A percentile compares a stretch with the other conserved stretches of the same genome.
These are phyloP conservation scores for Microtus ochrogaster DNA, from an alignment of 2,113 vertebrate species.

Conservation along the genomic window DNA sequence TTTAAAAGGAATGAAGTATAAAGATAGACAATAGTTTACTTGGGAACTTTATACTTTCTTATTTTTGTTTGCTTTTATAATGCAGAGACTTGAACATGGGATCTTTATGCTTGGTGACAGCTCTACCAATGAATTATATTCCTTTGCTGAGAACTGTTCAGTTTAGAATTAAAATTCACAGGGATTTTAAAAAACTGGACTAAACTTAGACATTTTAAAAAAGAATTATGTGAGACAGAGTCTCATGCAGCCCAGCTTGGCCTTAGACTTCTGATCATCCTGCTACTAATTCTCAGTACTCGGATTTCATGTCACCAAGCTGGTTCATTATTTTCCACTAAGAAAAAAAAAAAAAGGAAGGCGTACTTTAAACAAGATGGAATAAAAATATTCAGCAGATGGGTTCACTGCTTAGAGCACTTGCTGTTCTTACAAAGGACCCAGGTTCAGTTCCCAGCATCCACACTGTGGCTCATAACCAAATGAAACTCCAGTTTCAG, in stretches of 20 bases:
- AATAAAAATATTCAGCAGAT: neutral
- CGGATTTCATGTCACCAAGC: neutral
- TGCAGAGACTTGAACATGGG: neutral
- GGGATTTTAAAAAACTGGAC: neutral
- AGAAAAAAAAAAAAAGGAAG: neutral
- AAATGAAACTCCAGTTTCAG: neutral
- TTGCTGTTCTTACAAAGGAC: neutral
- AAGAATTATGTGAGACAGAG: neutral
- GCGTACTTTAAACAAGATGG: neutral
- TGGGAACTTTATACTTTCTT: neutral
- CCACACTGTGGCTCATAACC: neutral
- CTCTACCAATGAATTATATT: neutral
- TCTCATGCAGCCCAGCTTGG: neutral
- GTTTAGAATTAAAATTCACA: neutral
- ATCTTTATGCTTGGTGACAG: too few relatives aligned
- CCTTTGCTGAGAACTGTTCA: neutral
- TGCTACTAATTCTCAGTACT: neutral
- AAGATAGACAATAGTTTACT: neutral
- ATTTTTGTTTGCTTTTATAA: neutral
- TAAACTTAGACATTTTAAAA: neutral
- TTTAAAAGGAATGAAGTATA: slow-evolving; percentile 17
- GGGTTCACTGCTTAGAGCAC: neutral
- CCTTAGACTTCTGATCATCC: neutral
- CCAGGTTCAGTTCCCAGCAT: neutral
- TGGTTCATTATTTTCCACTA: neutral